Evolutionary conservation across 2,113 vertebrate genomes (phyloP), one percentile per base, ranked within the genome.

Genomic region (Melanotaenia duboulayi): DNA sequence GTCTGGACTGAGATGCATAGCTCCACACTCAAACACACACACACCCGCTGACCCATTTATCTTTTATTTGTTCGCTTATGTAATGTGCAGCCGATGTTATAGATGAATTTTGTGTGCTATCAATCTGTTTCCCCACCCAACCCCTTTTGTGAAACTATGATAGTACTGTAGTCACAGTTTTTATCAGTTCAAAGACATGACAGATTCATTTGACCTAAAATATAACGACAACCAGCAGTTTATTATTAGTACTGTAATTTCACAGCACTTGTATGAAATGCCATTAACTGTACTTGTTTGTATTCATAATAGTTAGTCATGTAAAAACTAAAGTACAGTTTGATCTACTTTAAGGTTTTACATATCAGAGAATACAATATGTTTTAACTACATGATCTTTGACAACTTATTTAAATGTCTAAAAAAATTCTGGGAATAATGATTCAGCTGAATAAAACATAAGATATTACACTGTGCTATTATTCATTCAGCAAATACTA

Each of bases 31-130:
- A 80, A 68, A 74, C 51, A 69, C 79, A 88, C n/a, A n/a, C 76
- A 77, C 69, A 66, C 32, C 78, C 71, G 52, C 62, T 82, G 84
- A 83, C 84, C 81, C 83, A 83, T 88, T 87, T 86, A 78, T 76
- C 67, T 80, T 82, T 82, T 80, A 86, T 90, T 84, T 77, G 74
- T 85, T 71, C 72, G 62, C 58, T 77, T 66, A 65, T 5, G 74
- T 69, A 74, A 61, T 65, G 39, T 51, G 42, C 50, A 62, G n/a
- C 39, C 70, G 54, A 40, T 49, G 59, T 71, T 66, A 68, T 78
- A 11, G 63, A 74, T 82, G 49, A 55, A 52, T 69, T 70, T 44
- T 70, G 56, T 54, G 54, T 16, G 1, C 32, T 46, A 73, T 81
- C 70, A 80, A 49, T 84, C 68, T 32, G 3, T 75, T 65, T 57